Percentiles rank a stretch among this genome's conserved stretches.
These are phyloP conservation scores for Parnassius orleans DNA, from an alignment of 2,888 invertebrate genomes.

Conservation along the genomic window DNA sequence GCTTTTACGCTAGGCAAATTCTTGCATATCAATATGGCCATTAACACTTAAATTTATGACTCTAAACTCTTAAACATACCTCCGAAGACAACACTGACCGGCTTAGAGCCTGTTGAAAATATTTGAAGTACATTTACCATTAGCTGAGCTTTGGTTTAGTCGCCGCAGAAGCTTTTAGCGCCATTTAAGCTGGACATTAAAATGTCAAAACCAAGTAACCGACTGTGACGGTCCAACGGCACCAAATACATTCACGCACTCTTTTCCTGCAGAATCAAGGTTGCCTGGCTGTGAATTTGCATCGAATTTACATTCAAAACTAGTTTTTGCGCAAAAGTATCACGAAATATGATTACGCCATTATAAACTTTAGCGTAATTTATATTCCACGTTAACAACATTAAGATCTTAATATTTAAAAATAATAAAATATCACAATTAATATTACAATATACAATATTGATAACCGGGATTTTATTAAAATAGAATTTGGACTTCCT, in stretches of 20 bases:
- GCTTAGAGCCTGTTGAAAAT: constrained; percentile 6
- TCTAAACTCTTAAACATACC: neutral
- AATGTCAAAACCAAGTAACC: constrained; percentile 15
- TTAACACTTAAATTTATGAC: too few relatives aligned
- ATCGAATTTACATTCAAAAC: constrained; percentile 16
- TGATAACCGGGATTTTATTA: too few relatives aligned
- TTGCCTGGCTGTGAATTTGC: constrained; percentile 5
- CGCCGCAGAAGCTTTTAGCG: constrained; percentile 18
- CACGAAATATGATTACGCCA: constrained; percentile 7
- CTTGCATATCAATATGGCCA: too few relatives aligned
- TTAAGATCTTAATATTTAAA: neutral
- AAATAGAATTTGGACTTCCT: too few relatives aligned
- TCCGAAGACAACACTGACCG: constrained; percentile 1
- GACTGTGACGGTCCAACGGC: neutral
- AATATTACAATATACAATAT: too few relatives aligned
- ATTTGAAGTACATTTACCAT: constrained; percentile 5
- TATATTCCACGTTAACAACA: neutral
- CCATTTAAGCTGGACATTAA: constrained; percentile 7
- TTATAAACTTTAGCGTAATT: neutral
- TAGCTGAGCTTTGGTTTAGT: constrained; percentile 3
- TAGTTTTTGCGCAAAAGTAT: constrained; percentile 6
- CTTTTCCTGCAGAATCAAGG: constrained; percentile 19
- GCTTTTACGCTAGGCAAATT: too few relatives aligned
- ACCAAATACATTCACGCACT: constrained; percentile 6
- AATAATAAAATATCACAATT: neutral